These are phyloP conservation scores for Dysmachus trigonus DNA, from an alignment of 2,888 invertebrate species.

Conservation along the genomic window DNA sequence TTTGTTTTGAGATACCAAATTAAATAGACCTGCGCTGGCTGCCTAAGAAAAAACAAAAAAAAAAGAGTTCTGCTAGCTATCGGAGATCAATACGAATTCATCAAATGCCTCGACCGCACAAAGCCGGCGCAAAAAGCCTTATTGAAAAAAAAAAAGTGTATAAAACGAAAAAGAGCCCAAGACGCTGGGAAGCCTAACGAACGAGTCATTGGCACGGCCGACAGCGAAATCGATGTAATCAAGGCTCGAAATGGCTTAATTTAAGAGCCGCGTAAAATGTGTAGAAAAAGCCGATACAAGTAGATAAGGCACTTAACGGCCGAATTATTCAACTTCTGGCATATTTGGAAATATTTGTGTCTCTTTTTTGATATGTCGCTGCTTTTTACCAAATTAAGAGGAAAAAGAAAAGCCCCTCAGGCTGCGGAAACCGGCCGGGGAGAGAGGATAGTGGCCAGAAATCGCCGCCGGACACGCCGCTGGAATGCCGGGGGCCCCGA, in stretches of 20 bases:
- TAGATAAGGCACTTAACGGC: slow-evolving; percentile 40
- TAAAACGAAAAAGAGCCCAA: neutral
- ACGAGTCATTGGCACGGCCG: slow-evolving; percentile 26
- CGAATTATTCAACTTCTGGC: slow-evolving; percentile 42
- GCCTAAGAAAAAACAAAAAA: neutral
- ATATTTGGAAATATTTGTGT: slow-evolving; percentile 34
- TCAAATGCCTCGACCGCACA: neutral
- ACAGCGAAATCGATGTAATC: slow-evolving; percentile 28
- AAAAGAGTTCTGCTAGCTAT: neutral
- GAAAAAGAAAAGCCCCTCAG: neutral
- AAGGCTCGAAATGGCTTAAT: slow-evolving; percentile 40
- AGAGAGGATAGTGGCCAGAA: neutral
- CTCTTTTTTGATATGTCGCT: slow-evolving; percentile 19
- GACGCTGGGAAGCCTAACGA: neutral
- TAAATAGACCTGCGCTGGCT: neutral
- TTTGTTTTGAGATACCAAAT: neutral
- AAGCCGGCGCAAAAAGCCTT: neutral
- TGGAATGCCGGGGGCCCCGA: neutral
- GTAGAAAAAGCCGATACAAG: slow-evolving; percentile 35
- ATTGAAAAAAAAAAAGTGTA: neutral
- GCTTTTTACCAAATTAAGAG: slow-evolving; percentile 21
- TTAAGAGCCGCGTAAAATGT: slow-evolving; percentile 35
- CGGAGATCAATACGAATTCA: neutral
- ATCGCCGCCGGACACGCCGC: neutral
- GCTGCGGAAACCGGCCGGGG: neutral